phyloP scores from a whole-genome alignment of 2,797 vertebrate species.

The Pangasius djambal region DNA sequence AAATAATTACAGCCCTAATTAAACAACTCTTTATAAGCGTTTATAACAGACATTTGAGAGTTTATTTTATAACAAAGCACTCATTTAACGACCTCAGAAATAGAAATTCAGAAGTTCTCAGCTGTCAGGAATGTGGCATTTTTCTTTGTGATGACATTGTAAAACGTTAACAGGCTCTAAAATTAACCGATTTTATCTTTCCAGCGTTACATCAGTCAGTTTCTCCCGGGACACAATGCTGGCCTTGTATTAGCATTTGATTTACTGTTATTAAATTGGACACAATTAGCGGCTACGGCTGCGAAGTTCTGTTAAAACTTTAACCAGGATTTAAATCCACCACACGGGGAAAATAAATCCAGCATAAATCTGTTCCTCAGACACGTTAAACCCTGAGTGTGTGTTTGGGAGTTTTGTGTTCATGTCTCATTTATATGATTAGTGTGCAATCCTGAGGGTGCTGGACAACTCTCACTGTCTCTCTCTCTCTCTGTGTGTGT shows the following conservation, averaged over 20 bases:
- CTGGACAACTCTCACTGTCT: background rate
- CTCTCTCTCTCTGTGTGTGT: background rate
- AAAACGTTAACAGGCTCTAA: too few relatives aligned
- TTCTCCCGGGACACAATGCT: too few relatives aligned
- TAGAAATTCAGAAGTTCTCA: background rate
- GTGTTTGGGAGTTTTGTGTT: slow-evolving; percentile 25
- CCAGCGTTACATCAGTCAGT: too few relatives aligned
- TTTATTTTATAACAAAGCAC: too few relatives aligned
- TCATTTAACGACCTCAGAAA: background rate
- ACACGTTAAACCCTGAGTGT: background rate
- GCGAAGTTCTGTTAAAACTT: background rate
- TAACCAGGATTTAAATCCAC: background rate
- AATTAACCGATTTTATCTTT: too few relatives aligned
- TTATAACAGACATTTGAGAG: background rate
- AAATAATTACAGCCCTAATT: background rate
- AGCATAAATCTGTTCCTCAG: background rate
- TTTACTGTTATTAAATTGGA: background rate
- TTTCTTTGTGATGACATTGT: too few relatives aligned
- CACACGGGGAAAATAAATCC: background rate
- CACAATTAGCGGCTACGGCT: background rate
- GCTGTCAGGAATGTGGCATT: background rate
- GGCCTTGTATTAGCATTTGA: background rate
- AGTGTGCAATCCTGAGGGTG: slow-evolving; percentile 23
- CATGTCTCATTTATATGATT: slow-evolving; percentile 41
- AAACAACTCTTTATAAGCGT: background rate